A percentile compares a stretch with the other conserved stretches of the same genome.
phyloP scores from a whole-genome alignment of 2,113 vertebrate species.

The Phycodurus eques region DNA sequence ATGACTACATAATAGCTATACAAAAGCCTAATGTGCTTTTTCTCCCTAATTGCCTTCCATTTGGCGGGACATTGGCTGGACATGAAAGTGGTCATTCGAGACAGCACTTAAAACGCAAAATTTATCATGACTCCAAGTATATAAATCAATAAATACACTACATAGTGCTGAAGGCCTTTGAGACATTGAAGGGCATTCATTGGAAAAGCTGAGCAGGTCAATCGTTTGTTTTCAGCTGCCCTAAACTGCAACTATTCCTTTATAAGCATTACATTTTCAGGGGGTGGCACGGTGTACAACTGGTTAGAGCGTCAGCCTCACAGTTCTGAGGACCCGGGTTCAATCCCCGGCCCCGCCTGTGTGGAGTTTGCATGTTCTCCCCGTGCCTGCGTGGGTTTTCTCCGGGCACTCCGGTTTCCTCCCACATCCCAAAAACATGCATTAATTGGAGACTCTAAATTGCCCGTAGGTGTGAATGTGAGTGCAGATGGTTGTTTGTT shows the following conservation, averaged over 20 bases:
- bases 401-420: too few species aligned
- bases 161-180: not conserved
- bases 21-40: slow-evolving; percentile 24
- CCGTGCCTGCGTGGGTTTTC: too few species aligned
- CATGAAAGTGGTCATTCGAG: not conserved
- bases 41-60: slow-evolving; percentile 13
- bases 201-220: slow-evolving; percentile 22
- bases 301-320: too few species aligned
- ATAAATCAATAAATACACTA: slow-evolving; percentile 22
- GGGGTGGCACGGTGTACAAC: too few species aligned
- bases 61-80: not conserved
- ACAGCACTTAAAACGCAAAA: slow-evolving; percentile 5
- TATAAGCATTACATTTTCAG: not conserved
- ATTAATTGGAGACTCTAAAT: too few species aligned
- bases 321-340: too few species aligned
- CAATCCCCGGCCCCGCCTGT: too few species aligned
- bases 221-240: not conserved
- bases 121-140: slow-evolving; percentile 3
- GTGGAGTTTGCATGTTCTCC: too few species aligned
- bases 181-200: slow-evolving; percentile 11
- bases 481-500: too few species aligned
- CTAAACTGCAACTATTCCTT: slow-evolving; percentile 22
- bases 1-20: slow-evolving; percentile 36
- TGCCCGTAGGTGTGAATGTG: too few species aligned
- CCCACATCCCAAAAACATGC: too few species aligned